Conservation (phyloP, 2,113 vertebrate species). For the Scomber scombrus region DNA sequence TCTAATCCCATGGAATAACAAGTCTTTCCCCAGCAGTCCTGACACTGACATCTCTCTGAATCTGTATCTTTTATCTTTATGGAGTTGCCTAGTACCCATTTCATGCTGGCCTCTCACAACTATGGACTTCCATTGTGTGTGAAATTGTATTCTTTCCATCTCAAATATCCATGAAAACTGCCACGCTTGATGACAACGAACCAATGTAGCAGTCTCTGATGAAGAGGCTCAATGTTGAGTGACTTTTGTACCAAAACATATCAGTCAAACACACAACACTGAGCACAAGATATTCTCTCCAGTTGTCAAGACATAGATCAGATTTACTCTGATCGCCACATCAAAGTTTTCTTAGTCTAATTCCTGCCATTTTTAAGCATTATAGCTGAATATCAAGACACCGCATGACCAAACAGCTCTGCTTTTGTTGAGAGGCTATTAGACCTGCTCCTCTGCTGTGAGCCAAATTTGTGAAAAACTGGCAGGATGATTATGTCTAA, state of each 20-base stretch:
- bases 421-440: conserved; percentile 34
- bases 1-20: not conserved
- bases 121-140: conserved; percentile 6
- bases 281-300: conserved; percentile 2
- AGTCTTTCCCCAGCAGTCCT: conserved; percentile 3
- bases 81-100: conserved; percentile 17
- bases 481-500: conserved; percentile 38
- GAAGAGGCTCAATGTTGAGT: conserved; percentile 41
- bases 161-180: conserved; percentile 48
- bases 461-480: conserved; percentile 53
- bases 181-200: conserved; percentile 42
- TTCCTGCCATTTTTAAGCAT: conserved; percentile 32
- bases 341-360: conserved; percentile 22
- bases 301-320: conserved; percentile 46
- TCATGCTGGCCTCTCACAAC: conserved; percentile 38
- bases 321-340: conserved; percentile 35
- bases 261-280: conserved; percentile 23
- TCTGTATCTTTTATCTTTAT: conserved; percentile 26
- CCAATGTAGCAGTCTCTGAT: conserved; percentile 38
- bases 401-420: conserved; percentile 35
- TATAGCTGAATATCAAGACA: conserved; percentile 37
- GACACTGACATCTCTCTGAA: conserved; percentile 34
- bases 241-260: conserved; percentile 24
- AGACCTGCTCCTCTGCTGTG: conserved; percentile 30
- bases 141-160: conserved; percentile 38